phyloP scores from a whole-genome alignment of 2,113 vertebrate species.

The Noturus placidus region DNA sequence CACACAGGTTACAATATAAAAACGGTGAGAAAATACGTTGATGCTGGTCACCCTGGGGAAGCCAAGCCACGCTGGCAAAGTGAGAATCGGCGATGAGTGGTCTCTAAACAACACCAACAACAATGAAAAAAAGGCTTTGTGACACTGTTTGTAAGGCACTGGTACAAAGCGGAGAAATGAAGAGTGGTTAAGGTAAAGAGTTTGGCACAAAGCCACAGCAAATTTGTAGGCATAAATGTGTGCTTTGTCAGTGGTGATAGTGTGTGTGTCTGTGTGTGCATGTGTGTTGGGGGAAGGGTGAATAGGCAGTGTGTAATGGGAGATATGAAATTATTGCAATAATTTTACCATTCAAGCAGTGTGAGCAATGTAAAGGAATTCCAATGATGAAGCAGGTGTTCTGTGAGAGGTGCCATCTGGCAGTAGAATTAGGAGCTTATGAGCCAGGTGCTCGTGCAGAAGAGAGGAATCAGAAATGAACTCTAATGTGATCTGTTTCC shows the following conservation, averaged over 20 bases:
- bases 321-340: slow-evolving; percentile 61
- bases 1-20: slow-evolving; percentile 31
- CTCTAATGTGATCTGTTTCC: slow-evolving; percentile 54
- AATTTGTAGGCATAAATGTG: slow-evolving; percentile 46
- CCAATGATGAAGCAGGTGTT: slow-evolving; percentile 69
- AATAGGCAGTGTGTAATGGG: slow-evolving; percentile 42
- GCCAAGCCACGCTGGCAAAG: slow-evolving; percentile 30
- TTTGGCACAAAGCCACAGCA: slow-evolving; percentile 38
- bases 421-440: slow-evolving; percentile 61
- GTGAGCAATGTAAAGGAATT: slow-evolving; percentile 52
- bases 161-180: slow-evolving; percentile 16
- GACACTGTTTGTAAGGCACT: slow-evolving; percentile 42
- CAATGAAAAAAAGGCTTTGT: slow-evolving; percentile 7
- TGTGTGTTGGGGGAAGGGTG: background rate
- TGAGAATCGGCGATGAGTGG: slow-evolving; percentile 47
- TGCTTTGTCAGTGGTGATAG: slow-evolving; percentile 7
- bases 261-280: slow-evolving; percentile 10
- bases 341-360: slow-evolving; percentile 54
- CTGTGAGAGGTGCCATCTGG: slow-evolving; percentile 69
- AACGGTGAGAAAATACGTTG: slow-evolving; percentile 30
- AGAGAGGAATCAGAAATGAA: slow-evolving; percentile 56
- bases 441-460: slow-evolving; percentile 67
- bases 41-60: slow-evolving; percentile 39
- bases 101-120: slow-evolving; percentile 41
- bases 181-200: slow-evolving; percentile 18